These are phyloP conservation scores for Saccostrea echinata DNA, from an alignment of 1,140 invertebrate species.

Conservation along the genomic window DNA sequence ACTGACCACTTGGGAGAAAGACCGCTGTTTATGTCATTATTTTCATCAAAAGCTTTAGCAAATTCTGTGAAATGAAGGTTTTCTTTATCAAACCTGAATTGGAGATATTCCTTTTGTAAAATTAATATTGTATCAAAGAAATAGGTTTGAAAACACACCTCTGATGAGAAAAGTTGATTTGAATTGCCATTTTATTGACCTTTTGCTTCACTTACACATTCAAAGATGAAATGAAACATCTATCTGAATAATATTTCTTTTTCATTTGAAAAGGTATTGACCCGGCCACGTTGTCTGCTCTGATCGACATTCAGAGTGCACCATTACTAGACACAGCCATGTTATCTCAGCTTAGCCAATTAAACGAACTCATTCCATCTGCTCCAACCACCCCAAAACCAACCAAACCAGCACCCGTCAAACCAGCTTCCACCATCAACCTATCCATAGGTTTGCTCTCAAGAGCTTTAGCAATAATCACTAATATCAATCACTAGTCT, in stretches of 20 bases:
- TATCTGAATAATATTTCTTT: background rate
- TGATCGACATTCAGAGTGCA: constrained; percentile 15
- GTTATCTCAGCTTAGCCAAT: constrained; percentile 1
- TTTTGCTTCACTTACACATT: background rate
- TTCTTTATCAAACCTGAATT: no score
- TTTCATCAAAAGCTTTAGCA: no score
- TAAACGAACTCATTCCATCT: background rate
- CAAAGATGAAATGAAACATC: background rate
- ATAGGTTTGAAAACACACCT: no score
- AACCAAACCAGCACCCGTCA: background rate
- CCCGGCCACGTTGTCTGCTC: constrained; percentile 12
- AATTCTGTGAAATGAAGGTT: no score
- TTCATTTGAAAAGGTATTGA: background rate
- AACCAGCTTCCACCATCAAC: background rate
- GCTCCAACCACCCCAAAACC: background rate
- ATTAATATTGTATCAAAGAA: no score
- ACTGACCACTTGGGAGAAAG: background rate
- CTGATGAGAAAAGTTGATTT: no score
- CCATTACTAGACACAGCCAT: constrained; percentile 8
- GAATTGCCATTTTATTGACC: no score
- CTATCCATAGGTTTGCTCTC: background rate
- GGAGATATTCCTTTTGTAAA: no score
- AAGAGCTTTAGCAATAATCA: no score
- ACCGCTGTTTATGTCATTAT: no score
- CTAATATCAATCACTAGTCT: no score